Evolutionary conservation across 2,888 invertebrate species (phyloP).

Genomic region (Caenorhabditis sp.): DNA sequence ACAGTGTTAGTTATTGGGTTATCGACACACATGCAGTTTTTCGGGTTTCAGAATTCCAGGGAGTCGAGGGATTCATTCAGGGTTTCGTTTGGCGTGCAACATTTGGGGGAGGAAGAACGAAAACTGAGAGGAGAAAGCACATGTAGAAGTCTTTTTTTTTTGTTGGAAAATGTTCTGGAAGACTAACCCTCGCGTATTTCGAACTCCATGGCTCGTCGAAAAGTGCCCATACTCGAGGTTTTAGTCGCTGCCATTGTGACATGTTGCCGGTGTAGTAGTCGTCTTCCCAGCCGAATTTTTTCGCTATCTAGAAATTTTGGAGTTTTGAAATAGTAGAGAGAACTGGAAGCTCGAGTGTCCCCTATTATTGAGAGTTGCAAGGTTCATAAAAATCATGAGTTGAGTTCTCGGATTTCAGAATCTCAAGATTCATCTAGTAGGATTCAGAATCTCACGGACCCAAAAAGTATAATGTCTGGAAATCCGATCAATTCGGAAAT

Average conservation of each 20-base stretch:
- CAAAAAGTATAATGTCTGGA: too few relatives aligned
- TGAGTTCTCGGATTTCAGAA: background rate
- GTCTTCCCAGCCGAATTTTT: constrained; percentile 95
- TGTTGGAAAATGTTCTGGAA: background rate
- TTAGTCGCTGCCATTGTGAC: constrained; percentile 90
- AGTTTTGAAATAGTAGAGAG: too few relatives aligned
- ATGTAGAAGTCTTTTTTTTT: background rate
- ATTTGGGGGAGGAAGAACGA: background rate
- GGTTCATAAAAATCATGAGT: background rate
- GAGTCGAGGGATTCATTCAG: background rate
- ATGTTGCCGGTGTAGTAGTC: constrained; percentile 88
- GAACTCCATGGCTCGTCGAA: constrained; percentile 99
- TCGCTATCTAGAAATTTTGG: constrained; percentile 59
- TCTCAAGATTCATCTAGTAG: background rate
- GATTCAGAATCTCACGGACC: too few relatives aligned
- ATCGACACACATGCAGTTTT: constrained; percentile 34
- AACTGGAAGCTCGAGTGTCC: too few relatives aligned
- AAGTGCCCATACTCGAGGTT: constrained; percentile 98
- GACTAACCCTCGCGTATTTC: constrained; percentile 88
- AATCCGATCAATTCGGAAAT: too few relatives aligned
- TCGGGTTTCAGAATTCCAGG: too few relatives aligned
- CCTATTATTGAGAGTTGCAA: too few relatives aligned
- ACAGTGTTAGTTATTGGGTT: constrained; percentile 17
- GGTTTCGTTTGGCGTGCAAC: constrained; percentile 32
- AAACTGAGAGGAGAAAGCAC: background rate